Base-by-base conservation (phyloP, 2,888 invertebrate species). In the Agrilus mali region DNA sequence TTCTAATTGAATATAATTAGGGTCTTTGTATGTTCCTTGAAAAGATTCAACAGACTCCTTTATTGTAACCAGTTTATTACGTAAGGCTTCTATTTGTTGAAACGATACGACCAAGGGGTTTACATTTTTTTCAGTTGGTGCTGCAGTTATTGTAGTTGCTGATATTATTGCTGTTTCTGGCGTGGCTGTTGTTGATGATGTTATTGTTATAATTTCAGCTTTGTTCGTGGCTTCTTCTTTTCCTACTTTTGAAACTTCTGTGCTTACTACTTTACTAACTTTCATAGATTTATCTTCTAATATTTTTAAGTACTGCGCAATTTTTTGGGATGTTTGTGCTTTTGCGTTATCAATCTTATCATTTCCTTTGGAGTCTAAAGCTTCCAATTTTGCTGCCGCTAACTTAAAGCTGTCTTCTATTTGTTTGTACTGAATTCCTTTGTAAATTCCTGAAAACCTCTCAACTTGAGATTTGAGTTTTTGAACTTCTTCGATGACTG, bases 401-500 rank as follows among this genome's bases (percentile, higher is more conserved):
- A 16, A 36, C 8, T 42, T 43, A 15, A 53, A 37, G 12, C 48
- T 46, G 10, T 42, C 45, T 37, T 50, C 44, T 7, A 53, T 47
- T 45, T 52, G 47, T 7, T 49, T 42, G 22, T 47, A 52, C 7
- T 45, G 42, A 7, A 53, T 35, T 13, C 47, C 49, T n/a, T 50
- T 46, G 32, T 47, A 44, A 16, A 46, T 44, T 3, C 53, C 53
- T 13, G 41, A 48, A 38, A 53, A 53, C 33, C 50, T 46, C 15
- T 53, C 52, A 7, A 52, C 49, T 43, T 50, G 50, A 15, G 44
- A 43, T 37, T 50, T 50, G 12, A 52, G n/a, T 43, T 50, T 50
- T 22, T 52, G 50, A 3, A 52, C 46, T 31, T 50, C 45, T 32
- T 53, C 53, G 1, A 50, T 38, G 31, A 52, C 44, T 8, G 35